Percentiles rank a stretch among this genome's conserved stretches.
These are phyloP conservation scores for Gila orcuttii DNA, from an alignment of 2,113 vertebrate genomes.

Conservation along the genomic window DNA sequence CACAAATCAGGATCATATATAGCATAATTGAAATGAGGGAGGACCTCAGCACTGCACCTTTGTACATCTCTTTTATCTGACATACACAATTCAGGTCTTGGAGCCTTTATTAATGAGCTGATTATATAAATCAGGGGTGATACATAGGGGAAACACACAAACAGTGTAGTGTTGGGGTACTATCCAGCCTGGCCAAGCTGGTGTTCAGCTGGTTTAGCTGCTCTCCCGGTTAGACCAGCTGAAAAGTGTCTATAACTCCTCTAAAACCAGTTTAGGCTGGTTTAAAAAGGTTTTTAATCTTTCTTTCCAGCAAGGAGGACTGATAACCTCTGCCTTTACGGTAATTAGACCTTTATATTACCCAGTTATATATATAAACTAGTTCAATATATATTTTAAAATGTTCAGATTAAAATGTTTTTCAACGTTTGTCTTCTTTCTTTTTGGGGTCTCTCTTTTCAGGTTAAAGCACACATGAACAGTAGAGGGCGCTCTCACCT, in stretches of 20 bases:
- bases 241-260: neutral
- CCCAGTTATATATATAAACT: too few species aligned
- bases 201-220: neutral
- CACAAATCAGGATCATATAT: neutral
- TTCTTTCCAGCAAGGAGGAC: neutral
- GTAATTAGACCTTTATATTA: neutral
- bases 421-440: neutral
- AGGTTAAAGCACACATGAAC: conserved; percentile 45
- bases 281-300: neutral
- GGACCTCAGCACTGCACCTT: neutral
- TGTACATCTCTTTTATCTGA: neutral
- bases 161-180: neutral
- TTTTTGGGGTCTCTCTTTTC: neutral
- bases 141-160: neutral
- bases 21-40: neutral
- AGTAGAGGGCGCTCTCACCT: conserved; percentile 77
- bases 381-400: too few species aligned
- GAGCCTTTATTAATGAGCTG: neutral
- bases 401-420: neutral
- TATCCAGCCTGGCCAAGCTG: neutral
- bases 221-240: neutral
- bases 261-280: neutral
- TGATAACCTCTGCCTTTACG: neutral
- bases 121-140: conserved; percentile 11
- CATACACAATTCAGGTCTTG: neutral